Base-by-base conservation (phyloP, 2,113 vertebrate species). In the Promerops cafer region DNA sequence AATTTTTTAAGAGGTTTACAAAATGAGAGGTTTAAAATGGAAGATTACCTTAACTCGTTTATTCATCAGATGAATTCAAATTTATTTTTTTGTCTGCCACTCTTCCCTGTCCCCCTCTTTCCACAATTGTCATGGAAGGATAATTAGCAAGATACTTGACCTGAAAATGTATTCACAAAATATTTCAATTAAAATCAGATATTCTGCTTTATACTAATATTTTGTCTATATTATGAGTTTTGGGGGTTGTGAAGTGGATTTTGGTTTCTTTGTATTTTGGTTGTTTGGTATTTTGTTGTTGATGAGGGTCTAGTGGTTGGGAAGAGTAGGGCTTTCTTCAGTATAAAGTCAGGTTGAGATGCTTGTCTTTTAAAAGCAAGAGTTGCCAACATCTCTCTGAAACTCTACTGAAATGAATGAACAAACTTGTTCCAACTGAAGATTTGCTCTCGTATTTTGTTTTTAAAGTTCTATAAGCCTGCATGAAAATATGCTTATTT, bases 401-500 rank as follows among this genome's bases (percentile, higher is more conserved):
- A 87, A 16, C 23, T 77, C 49, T 76, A 30, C 35, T 72, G 53
- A 82, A 83, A 76, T 83, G 53, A 96, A 61, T n/a, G 40, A 79
- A 84, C 77, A 64, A 64, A 12, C 18, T 84, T 90, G 40, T 83
- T 91, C 54, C 39, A 88, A 16, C n/a, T 54, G 33, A 90, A 27
- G 30, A 63, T 85, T 82, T 22, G 3, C 26, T 75, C 20, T 47
- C 45, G 33, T 69, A 53, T 87, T 89, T 91, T 91, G 28, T 40
- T 82, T 76, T 81, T 50, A 30, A 79, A 94, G 87, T 92, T 89
- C 53, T 76, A 12, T 87, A 61, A 75, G 70, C 45, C 47, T 91
- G 77, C 61, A 63, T 83, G 63, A 76, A 95, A 91, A 88, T 72
- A n/a, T 50, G 33, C 40, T 85, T 69, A 54, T 72, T 94, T 89